Base-by-base conservation (phyloP, 1,140 invertebrate genomes). In the Drosophila ercepeae region DNA sequence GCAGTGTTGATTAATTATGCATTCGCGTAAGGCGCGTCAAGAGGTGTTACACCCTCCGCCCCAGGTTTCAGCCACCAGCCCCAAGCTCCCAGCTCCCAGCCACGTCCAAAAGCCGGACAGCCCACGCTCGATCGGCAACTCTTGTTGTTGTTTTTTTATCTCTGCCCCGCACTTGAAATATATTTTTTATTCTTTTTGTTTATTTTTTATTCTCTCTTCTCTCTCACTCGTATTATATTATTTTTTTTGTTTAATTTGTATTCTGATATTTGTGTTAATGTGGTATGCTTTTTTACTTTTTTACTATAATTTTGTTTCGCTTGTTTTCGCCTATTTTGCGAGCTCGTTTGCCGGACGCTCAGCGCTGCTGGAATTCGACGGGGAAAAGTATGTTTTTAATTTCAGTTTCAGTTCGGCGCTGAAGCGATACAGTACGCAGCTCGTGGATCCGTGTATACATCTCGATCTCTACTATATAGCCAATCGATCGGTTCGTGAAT, bases 401-500 rank as follows among this genome's bases (percentile, higher is more conserved):
- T 86, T 84, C 75, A 89, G 78, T 89, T 86, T 89, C 79, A 71
- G 84, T 75, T 89, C 53, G 55, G 60, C 50, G 67, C 64, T 86
- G 76, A 51, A 48, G 46, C 76, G 70, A 58, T 75, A 69, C 79
- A 72, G 84, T 81, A 72, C 64, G 58, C 41, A 48, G 51, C 72
- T 86, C 81, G 81, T 42, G 51, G 46, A 50, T 21, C 36, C 36
- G 13, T 34, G 55, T 9, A 34, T 39, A 27, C 13, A 63, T 27
- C 11, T n/a, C n/a, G n/a, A n/a, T n/a, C n/a, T n/a, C n/a, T n/a
- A n/a, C n/a, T 39, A 57, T 41, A 25, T 57, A 42, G 36, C 8
- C 36, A 55, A 27, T 55, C 42, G 55, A 64, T 70, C 29, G 55
- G 25, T 49, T 65, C 42, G 34, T 59, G 13, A 27, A 36, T 57